Percentiles rank a stretch among this genome's conserved stretches.
Evolutionary conservation across 2,113 vertebrate genomes (phyloP).

Genomic region (Actinemys pallida): DNA sequence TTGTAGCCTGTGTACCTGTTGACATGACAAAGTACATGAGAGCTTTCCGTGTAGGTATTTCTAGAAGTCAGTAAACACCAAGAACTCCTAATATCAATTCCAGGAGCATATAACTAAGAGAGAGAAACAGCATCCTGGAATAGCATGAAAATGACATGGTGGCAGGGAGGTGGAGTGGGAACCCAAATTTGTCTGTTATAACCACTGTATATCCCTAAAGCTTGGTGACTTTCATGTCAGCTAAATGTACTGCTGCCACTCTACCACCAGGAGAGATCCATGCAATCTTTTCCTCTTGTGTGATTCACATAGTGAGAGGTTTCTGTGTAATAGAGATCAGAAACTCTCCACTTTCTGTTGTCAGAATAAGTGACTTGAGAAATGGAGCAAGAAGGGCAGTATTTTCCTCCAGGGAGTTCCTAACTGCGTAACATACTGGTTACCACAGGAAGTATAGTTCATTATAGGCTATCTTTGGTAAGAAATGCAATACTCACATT

Average conservation of each 20-base stretch:
- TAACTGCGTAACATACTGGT: background rate
- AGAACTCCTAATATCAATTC: background rate
- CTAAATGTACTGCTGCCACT: background rate
- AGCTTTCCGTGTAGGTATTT: background rate
- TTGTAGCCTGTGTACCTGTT: accelerated
- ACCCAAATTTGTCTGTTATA: background rate
- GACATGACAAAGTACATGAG: background rate
- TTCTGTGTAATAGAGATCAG: background rate
- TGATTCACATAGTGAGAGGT: background rate
- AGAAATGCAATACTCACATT: background rate
- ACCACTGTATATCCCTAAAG: background rate
- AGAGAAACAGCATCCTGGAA: background rate
- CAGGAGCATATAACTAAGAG: background rate
- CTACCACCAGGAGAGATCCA: background rate
- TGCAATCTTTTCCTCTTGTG: accelerated
- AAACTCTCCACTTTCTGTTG: background rate
- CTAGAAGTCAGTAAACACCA: background rate
- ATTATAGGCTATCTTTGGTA: background rate
- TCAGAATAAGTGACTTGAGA: background rate
- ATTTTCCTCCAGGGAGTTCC: background rate
- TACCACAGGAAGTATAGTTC: background rate
- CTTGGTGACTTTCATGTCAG: accelerated
- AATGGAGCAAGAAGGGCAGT: background rate
- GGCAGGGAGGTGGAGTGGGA: background rate
- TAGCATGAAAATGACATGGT: background rate